Evolutionary conservation across 2,888 invertebrate species (phyloP).

Genomic region (Lepas anatifera): DNA sequence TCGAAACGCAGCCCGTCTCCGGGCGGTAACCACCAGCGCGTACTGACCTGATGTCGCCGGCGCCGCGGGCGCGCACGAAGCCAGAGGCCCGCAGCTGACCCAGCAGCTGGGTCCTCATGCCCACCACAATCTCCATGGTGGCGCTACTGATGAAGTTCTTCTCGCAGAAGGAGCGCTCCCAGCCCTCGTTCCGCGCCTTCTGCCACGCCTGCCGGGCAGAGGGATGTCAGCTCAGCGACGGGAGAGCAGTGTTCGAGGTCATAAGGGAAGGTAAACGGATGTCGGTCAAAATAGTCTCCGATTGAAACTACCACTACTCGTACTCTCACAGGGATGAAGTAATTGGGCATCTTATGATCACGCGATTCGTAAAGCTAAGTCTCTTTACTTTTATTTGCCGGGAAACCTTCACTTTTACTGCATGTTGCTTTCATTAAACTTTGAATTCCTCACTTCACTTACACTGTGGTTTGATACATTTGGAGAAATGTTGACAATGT

Average conservation of each 20-base stretch:
- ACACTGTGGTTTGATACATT: too few relatives aligned
- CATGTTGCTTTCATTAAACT: too few relatives aligned
- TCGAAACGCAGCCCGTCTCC: too few relatives aligned
- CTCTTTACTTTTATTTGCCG: too few relatives aligned
- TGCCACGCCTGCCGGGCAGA: slow-evolving; percentile 33
- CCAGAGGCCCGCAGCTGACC: slow-evolving; percentile 61
- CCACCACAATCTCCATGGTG: slow-evolving; percentile 80
- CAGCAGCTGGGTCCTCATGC: slow-evolving; percentile 67
- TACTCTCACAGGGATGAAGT: too few relatives aligned
- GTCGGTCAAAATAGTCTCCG: slow-evolving; percentile 19
- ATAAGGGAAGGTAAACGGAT: slow-evolving; percentile 27
- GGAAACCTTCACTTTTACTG: too few relatives aligned
- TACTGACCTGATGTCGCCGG: slow-evolving; percentile 45
- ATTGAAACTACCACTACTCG: too few relatives aligned
- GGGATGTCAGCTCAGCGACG: not conserved
- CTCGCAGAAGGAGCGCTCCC: slow-evolving; percentile 57
- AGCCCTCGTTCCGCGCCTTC: slow-evolving; percentile 41
- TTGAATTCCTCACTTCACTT: too few relatives aligned
- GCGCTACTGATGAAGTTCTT: slow-evolving; percentile 63
- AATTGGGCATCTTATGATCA: too few relatives aligned
- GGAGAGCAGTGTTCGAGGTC: slow-evolving; percentile 28
- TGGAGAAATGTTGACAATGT: too few relatives aligned
- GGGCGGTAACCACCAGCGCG: too few relatives aligned
- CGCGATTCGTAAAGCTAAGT: too few relatives aligned
- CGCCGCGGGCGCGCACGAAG: slow-evolving; percentile 46